Conservation (phyloP, 2,797 vertebrate species). For the Botia almorhae region DNA sequence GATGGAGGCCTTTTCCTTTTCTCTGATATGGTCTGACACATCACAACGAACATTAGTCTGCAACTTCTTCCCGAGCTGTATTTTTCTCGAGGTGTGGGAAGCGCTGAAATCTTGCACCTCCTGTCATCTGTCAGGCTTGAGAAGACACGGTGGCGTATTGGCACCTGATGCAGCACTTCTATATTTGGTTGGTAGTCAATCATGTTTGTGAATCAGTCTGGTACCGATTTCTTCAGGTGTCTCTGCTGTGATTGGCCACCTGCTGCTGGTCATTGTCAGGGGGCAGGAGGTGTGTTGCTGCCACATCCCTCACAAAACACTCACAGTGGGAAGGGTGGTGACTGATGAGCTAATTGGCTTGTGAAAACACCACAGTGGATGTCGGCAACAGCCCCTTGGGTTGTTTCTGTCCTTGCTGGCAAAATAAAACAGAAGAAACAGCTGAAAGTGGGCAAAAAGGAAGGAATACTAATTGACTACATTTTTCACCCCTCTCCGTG, state of each 20-base stretch:
- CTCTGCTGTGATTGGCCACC: conserved; percentile 33
- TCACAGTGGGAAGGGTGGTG: conserved; percentile 9
- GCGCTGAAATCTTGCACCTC: conserved; percentile 19
- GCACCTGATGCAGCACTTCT: conserved; percentile 62
- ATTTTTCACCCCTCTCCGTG: conserved; percentile 61
- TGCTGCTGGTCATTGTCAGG: conserved; percentile 30
- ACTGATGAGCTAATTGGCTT: conserved; percentile 36
- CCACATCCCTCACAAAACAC: conserved; percentile 12
- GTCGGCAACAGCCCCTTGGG: neutral
- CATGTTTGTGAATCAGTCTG: conserved; percentile 62
- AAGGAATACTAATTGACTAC: conserved; percentile 61
- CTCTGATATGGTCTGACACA: conserved; percentile 6
- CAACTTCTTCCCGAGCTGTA: conserved; percentile 13
- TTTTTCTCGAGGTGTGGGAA: conserved; percentile 26
- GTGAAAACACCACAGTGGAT: neutral
- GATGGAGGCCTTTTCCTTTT: neutral
- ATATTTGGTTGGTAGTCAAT: conserved; percentile 65
- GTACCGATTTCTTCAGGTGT: conserved; percentile 46
- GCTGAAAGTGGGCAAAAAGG: conserved; percentile 38
- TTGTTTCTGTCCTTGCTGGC: conserved; percentile 26
- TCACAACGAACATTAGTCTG: neutral
- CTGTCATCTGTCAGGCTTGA: conserved; percentile 33
- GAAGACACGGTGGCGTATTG: conserved; percentile 53
- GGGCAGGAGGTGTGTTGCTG: conserved; percentile 14
- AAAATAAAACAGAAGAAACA: neutral